Evolutionary conservation across 2,888 invertebrate species (phyloP).

Genomic region (Scaptomyza cyrtandrae): DNA sequence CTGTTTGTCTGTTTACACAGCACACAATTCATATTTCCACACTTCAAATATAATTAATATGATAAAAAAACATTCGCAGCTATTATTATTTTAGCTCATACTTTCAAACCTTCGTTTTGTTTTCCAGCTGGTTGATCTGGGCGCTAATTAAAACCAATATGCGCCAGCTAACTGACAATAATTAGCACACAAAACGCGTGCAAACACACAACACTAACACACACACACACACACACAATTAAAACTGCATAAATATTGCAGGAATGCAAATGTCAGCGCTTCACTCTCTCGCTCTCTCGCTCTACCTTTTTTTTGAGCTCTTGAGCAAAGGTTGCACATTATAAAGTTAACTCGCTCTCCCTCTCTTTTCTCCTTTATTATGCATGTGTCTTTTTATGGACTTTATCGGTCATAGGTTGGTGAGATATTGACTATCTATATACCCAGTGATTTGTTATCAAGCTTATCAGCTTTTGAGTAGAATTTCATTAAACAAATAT

Average conservation of each 20-base stretch:
- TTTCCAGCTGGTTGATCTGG: neutral
- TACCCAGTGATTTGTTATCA: constrained; percentile 3
- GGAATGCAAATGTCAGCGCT: constrained; percentile 62
- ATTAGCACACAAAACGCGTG: constrained; percentile 66
- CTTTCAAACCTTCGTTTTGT: neutral
- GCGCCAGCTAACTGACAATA: constrained; percentile 71
- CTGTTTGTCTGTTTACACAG: constrained; percentile 31
- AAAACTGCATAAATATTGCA: constrained; percentile 79
- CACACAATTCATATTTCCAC: constrained; percentile 44
- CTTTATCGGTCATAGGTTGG: neutral
- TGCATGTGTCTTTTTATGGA: neutral
- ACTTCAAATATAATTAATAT: constrained; percentile 17
- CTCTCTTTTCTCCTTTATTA: neutral
- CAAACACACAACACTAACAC: constrained; percentile 66
- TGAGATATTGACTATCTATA: neutral
- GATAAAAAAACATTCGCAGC: constrained; percentile 26
- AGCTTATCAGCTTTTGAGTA: neutral
- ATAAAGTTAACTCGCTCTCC: neutral
- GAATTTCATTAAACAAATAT: too few species aligned
- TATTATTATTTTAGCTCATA: constrained; percentile 21
- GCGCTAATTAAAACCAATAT: constrained; percentile 66
- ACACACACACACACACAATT: constrained; percentile 73
- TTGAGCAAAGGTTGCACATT: neutral
- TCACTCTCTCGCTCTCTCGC: constrained; percentile 20
- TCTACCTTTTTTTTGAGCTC: neutral